A percentile compares a stretch with the other conserved stretches of the same genome.
Evolutionary conservation across 2,888 invertebrate species (phyloP).

Genomic region (Tenthredo notha): DNA sequence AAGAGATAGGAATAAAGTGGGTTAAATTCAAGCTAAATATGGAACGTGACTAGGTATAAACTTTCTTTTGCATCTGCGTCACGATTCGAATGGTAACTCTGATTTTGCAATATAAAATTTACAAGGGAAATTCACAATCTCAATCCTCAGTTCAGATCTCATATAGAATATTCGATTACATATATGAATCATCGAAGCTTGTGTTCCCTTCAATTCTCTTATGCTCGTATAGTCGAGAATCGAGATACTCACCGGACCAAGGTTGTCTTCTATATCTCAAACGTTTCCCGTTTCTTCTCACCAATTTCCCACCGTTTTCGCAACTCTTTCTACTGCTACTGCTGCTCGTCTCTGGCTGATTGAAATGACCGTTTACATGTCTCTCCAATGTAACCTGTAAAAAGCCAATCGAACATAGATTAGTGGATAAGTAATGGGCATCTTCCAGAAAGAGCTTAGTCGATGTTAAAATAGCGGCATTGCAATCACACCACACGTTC

Average conservation of each 20-base stretch:
- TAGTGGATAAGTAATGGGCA: slow-evolving; percentile 53
- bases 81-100: not conserved
- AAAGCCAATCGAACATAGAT: slow-evolving; percentile 54
- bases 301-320: slow-evolving; percentile 87
- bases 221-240: not conserved
- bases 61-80: slow-evolving; percentile 15
- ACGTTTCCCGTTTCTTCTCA: slow-evolving; percentile 93
- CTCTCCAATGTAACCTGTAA: slow-evolving; percentile 91
- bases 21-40: slow-evolving; percentile 16
- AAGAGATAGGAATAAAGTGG: not conserved
- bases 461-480: not conserved
- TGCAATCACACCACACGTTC: not conserved
- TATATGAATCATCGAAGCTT: not conserved
- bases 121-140: slow-evolving; percentile 37
- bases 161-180: not conserved
- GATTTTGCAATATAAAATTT: slow-evolving; percentile 23
- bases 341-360: slow-evolving; percentile 82
- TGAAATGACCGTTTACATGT: slow-evolving; percentile 96
- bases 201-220: not conserved
- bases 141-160: not conserved
- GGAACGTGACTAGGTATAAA: not conserved
- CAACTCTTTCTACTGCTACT: slow-evolving; percentile 85
- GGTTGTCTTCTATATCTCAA: slow-evolving; percentile 92
- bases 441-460: slow-evolving; percentile 62
- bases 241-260: slow-evolving; percentile 87